Evolutionary conservation across 1,140 invertebrate species (phyloP), one percentile per base, ranked within the genome.

Genomic region (Stenopsyche tienmushanensis): DNA sequence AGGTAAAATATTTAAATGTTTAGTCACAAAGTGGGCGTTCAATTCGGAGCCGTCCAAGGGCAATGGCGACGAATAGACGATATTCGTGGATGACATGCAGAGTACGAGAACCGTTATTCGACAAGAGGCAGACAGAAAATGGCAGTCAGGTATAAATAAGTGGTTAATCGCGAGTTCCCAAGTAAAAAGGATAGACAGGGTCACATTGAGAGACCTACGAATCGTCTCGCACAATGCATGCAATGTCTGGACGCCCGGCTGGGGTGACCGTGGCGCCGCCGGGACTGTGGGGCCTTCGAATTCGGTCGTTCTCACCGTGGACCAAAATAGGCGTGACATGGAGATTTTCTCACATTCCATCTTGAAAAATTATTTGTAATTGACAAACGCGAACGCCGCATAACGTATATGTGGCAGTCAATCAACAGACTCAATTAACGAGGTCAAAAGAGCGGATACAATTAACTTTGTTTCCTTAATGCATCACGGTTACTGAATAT

Each of bases 141-240:
- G 5, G 29, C 13, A 34, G n/a, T n/a, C 59, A 62, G 59, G 59
- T 64, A 64, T 54, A 64, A 64, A 64, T 64, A 54, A 53, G 24
- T 20, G 52, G 62, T n/a, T n/a, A n/a, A n/a, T 44, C 25, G 13
- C 34, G 41, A 18, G 20, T 50, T 41, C 26, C 39, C 10, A 62
- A 50, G 59, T 50, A 53, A 63, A 64, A 64, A 64, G 62, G 52
- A 64, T 64, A 53, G 62, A 53, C 49, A 42, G 62, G 62, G 62
- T 64, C 47, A 64, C 62, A 64, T 64, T 64, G 62, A 64, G 45
- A 58, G 54, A 54, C 23, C 62, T 54, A 53, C 50, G 62, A 55
- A 23, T 55, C 57, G 44, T 60, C 52, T 54, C 23, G 23, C 29
- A 41, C 50, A 26, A 39, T 42, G 53, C 26, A 57, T 57, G 62